Evolutionary conservation across 2,888 invertebrate genomes (phyloP), one percentile per base, ranked within the genome.

Genomic region (Sclerodermus sp.): DNA sequence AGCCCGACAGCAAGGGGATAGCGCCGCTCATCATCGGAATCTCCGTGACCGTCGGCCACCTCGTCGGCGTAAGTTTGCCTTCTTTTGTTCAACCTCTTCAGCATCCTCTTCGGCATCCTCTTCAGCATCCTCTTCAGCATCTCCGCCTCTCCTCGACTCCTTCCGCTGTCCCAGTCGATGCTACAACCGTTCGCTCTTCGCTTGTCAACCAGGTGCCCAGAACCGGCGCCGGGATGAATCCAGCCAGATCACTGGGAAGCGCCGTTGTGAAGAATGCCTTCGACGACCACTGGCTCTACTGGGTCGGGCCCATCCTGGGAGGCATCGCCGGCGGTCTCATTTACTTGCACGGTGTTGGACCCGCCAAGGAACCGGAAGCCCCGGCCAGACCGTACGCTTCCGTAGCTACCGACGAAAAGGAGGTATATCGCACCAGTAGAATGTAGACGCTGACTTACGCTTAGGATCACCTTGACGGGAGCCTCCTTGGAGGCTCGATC

Each of bases 221-320:
- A 64, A 94, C 95, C 9, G 93, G 94, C 39, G 86, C 93, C 34
- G 90, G 93, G 66, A 94, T 95, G 94, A 95, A 95, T 80, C 93
- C 95, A 0, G 95, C 95, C 0, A 83, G 95, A 55, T 89, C 90
- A 52, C 86, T 95, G 70, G 95, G 95, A 51, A 90, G 93, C 0
- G 91, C 95, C 1, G 85, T 93, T 17, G 86, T 93, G 49, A 85
- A 86, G 58, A 85, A 85, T 53, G 79, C 80, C 29, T 95, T 91
- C 88, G 78, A 80, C 2, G 78, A 90, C 64, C 95, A 95, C 68
- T 95, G 94, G 93, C 88, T 93, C 1, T 94, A 92, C 80, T 94
- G 93, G 93, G 83, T 87, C n/a, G 94, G 93, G 0, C 93, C 93
- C 0, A 84, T 90, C 52, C 80, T 89, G 1, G 93, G 93, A 34